Evolutionary conservation across 2,113 vertebrate species (phyloP), one percentile per base, ranked within the genome.

Genomic region (Mastomys natalensis): DNA sequence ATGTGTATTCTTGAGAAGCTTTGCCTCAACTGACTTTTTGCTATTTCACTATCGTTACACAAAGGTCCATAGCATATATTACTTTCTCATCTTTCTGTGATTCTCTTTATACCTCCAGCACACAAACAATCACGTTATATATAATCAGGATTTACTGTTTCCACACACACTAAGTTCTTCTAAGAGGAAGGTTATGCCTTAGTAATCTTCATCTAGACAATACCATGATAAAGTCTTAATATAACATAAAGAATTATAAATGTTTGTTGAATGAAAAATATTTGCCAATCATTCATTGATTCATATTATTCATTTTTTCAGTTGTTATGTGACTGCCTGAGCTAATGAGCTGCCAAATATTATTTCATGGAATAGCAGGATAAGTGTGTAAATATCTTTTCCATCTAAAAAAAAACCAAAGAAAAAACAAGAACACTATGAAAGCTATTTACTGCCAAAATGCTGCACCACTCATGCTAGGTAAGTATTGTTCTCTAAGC

Each of bases 321-420:
- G 19, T 89, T 78, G 62, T 26, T n/a, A 24, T 73, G 10, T 91
- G 53, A 96, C 10, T 68, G 29, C 94, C 55, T 87, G 37, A 94
- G 24, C 60, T 74, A 62, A 87, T 72, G n/a, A 89, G 85, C 40
- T 90, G 24, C n/a, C 58, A 93, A 40, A 16, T 55, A 19, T 58
- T n/a, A 4, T 91, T 93, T 93, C 91, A 48, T 72, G 43, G 19
- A 82, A 84, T 34, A 34, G 31, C 34, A 11, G 34, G 92, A 87
- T 60, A 87, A 86, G 15, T 22, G 80, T 26, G 29, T 7, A 43
- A 60, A 86, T 87, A 90, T 16, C 15, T 88, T 48, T 16, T 91
- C 12, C 13, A 77, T 64, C n/a, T 82, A 90, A 90, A 92, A 58
- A 19, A 58, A 58, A 21, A 15, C 55, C 17, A 58, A 58, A 19